Evolutionary conservation across 2,888 invertebrate genomes (phyloP), one percentile per base, ranked within the genome.

Genomic region (Harpagoxenus sublaevis): DNA sequence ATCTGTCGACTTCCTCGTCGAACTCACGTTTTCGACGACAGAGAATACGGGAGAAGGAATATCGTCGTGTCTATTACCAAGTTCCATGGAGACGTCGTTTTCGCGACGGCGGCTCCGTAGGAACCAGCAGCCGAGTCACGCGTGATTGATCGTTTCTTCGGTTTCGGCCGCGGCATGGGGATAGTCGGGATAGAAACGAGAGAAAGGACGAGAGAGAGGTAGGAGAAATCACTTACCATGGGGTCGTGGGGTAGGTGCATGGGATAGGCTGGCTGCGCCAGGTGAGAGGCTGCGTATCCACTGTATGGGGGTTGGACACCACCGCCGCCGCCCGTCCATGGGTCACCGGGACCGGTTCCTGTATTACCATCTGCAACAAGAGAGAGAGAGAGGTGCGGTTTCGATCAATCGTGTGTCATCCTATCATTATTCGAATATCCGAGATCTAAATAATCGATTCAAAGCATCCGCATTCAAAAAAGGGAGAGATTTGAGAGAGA

Each of bases 231-330:
- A 93, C 94, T 95, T 91, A 95, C 95, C 95, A 95, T 95, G 89
- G 95, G 95, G 92, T 95, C 96, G 92, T 95, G 96, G 91, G 95
- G 94, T 94, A 95, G 94, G 94, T 95, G 95, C 95, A 95, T 95
- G 57, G 95, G 94, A 89, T 95, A 95, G 84, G 94, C 94, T 85
- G 94, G 94, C 90, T 94, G 95, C 71, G 94, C 93, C 91, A 95
- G 93, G 92, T 95, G 95, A 86, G 95, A 93, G 88, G 95, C 94
- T 86, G 94, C 94, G 89, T 95, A 95, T 88, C 95, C 94, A 87
- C 94, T 94, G 92, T 95, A 95, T 53, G 95, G 95, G 87, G 95
- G 95, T 87, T 95, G 95, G 93, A 96, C 96, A 86, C 96, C 96
- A 83, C 95, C 95, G 86, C 95, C 94, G 87, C 95, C 94, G 87